phyloP scores from a whole-genome alignment of 2,797 vertebrate genomes.

The Lophotriccus pileatus region DNA sequence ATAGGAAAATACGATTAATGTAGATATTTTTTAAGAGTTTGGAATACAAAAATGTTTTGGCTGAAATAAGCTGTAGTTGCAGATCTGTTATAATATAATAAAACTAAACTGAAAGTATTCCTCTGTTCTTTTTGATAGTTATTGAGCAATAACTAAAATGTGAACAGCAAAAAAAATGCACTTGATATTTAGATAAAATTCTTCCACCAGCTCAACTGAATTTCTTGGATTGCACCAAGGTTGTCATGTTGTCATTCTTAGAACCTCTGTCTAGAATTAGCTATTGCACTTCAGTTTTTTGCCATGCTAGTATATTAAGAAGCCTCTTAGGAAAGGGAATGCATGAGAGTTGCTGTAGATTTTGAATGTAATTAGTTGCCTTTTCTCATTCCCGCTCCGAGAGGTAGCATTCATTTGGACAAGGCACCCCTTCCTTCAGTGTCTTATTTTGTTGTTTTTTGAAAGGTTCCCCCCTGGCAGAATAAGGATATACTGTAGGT shows the following conservation, averaged over 20 bases:
- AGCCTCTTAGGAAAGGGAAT: conserved; percentile 35
- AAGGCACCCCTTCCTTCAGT: neutral
- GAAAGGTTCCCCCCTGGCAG: neutral
- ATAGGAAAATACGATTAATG: conserved; percentile 50
- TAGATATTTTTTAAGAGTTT: conserved; percentile 68
- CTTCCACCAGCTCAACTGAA: conserved; percentile 35
- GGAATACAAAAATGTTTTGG: conserved; percentile 51
- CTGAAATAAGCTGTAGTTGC: conserved; percentile 54
- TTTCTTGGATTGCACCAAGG: conserved; percentile 10
- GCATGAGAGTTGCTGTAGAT: conserved; percentile 47
- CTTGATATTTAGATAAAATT: conserved; percentile 42
- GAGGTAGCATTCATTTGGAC: neutral
- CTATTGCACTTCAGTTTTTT: conserved; percentile 31
- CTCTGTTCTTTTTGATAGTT: conserved; percentile 60
- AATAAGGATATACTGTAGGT: neutral
- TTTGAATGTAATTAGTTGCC: conserved; percentile 60
- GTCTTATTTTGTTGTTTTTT: neutral
- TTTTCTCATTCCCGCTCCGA: neutral
- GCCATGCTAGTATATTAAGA: neutral
- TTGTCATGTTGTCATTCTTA: conserved; percentile 9
- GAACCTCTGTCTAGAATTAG: conserved; percentile 20
- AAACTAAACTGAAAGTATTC: conserved; percentile 63
- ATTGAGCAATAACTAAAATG: conserved; percentile 58
- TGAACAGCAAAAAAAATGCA: conserved; percentile 26
- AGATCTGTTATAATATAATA: conserved; percentile 67